phyloP scores from a whole-genome alignment of 2,888 invertebrate genomes.

The Thereva unica region DNA sequence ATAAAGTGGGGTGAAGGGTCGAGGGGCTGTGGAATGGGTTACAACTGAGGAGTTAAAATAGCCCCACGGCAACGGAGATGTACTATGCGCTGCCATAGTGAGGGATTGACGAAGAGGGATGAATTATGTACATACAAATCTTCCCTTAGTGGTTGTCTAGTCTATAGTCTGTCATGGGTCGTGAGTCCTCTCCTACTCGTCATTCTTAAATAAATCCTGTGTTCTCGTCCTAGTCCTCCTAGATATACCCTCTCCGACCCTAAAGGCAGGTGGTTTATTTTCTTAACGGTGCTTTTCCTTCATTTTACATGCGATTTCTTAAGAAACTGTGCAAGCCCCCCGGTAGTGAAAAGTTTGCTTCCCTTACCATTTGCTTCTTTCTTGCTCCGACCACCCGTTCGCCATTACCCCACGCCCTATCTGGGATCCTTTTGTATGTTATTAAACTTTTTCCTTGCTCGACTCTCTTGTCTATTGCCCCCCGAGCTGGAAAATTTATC shows the following conservation, averaged over 20 bases:
- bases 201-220: too few relatives aligned
- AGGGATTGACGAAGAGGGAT: too few relatives aligned
- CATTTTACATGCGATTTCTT: slow-evolving; percentile 5
- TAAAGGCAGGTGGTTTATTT: slow-evolving; percentile 20
- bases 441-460: slow-evolving; percentile 30
- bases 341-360: slow-evolving; percentile 8
- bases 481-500: slow-evolving; percentile 26
- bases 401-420: not conserved
- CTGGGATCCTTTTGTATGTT: slow-evolving; percentile 14
- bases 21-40: not conserved
- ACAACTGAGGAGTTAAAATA: too few relatives aligned
- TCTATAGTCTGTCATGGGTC: too few relatives aligned
- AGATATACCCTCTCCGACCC: not conserved
- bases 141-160: too few relatives aligned
- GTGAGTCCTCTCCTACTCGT: too few relatives aligned
- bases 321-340: not conserved
- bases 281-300: not conserved
- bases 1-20: not conserved
- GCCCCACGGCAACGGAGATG: too few relatives aligned
- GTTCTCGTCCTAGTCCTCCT: too few relatives aligned
- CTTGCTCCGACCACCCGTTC: not conserved
- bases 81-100: too few relatives aligned
- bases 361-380: not conserved
- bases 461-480: slow-evolving; percentile 22
- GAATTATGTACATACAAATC: too few relatives aligned